A percentile compares a stretch with the other conserved stretches of the same genome.
Conservation (phyloP, 2,113 vertebrate genomes). For the Malaclemys terrapin region DNA sequence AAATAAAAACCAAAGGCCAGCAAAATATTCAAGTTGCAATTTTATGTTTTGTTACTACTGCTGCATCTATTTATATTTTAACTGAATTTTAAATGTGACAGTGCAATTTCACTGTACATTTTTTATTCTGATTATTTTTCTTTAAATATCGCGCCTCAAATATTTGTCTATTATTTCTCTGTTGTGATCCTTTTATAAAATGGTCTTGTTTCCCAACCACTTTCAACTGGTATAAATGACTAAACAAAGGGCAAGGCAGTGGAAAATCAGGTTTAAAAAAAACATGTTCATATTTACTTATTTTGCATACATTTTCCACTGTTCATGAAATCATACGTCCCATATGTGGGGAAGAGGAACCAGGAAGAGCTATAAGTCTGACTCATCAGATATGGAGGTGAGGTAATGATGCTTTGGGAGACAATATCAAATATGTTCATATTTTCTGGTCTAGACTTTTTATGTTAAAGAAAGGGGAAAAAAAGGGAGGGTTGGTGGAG, state of each 20-base stretch:
- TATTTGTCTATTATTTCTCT: not conserved
- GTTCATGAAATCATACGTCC: not conserved
- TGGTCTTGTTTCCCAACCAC: not conserved
- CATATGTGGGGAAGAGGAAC: not conserved
- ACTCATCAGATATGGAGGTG: not conserved
- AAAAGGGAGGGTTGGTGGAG: not conserved
- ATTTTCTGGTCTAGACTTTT: not conserved
- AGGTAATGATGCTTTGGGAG: not conserved
- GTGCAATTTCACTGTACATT: accelerated
- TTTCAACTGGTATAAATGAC: not conserved
- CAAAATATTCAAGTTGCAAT: not conserved
- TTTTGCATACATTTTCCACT: not conserved
- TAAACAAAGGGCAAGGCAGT: not conserved
- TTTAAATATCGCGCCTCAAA: not conserved
- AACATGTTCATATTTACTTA: not conserved
- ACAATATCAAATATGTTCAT: not conserved
- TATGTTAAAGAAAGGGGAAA: no score
- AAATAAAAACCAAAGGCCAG: not conserved
- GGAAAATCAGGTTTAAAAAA: not conserved
- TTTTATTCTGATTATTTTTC: not conserved
- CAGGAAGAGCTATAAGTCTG: not conserved
- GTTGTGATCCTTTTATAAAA: not conserved
- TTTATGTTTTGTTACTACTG: not conserved
- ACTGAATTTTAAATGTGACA: not conserved
- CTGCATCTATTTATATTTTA: not conserved